Evolutionary conservation across 1,140 invertebrate genomes (phyloP).

Genomic region (Drosophila nigrodunni): DNA sequence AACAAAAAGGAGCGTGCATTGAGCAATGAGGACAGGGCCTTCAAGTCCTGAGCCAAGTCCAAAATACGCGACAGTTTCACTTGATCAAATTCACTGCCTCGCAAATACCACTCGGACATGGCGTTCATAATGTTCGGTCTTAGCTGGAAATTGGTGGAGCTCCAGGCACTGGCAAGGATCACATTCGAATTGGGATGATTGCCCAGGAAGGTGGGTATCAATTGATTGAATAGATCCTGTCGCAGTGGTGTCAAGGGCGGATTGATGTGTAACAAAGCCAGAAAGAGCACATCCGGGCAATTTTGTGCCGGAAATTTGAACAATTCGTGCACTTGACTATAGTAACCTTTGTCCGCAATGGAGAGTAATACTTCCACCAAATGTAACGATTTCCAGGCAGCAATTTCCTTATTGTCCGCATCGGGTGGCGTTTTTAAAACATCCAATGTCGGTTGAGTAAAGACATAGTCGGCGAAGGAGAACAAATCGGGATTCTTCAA

Average conservation of each 20-base stretch:
- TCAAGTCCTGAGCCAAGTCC: slow-evolving; percentile 98
- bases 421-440: slow-evolving; percentile 96
- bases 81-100: slow-evolving; percentile 95
- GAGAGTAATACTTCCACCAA: slow-evolving; percentile 94
- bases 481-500: slow-evolving; percentile 97
- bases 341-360: slow-evolving; percentile 94
- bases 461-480: slow-evolving; percentile 96
- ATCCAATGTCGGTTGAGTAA: slow-evolving; percentile 93
- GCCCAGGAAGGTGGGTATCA: slow-evolving; percentile 96
- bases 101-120: slow-evolving; percentile 98
- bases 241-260: slow-evolving; percentile 90
- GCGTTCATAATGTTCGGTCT: slow-evolving; percentile 96
- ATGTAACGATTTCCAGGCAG: slow-evolving; percentile 96
- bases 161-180: slow-evolving; percentile 98
- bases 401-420: slow-evolving; percentile 95
- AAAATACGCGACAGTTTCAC: slow-evolving; percentile 96
- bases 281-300: slow-evolving; percentile 96
- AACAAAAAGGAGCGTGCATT: slow-evolving; percentile 97
- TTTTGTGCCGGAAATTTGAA: slow-evolving; percentile 96
- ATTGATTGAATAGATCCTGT: slow-evolving; percentile 93
- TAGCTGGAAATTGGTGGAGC: slow-evolving; percentile 89
- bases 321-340: slow-evolving; percentile 92
- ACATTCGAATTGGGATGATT: slow-evolving; percentile 98
- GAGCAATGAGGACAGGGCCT: slow-evolving; percentile 96
- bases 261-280: slow-evolving; percentile 94